These are phyloP conservation scores for Trematomus bernacchii DNA, from an alignment of 2,797 vertebrate genomes.

Conservation along the genomic window DNA sequence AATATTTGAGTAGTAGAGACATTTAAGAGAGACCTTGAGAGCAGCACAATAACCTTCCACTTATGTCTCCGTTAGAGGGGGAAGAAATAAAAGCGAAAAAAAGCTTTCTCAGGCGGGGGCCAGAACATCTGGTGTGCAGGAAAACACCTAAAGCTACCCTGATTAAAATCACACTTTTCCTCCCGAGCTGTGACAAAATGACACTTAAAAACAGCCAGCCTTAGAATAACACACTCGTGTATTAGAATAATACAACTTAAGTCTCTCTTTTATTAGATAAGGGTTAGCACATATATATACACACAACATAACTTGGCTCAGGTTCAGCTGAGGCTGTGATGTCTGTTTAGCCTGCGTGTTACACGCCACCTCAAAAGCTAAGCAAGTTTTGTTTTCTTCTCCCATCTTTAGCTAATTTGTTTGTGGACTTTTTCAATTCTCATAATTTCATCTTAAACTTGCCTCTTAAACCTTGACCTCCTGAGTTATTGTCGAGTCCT, in stretches of 20 bases:
- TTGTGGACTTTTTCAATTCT: conserved; percentile 92
- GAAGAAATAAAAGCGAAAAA: conserved; percentile 62
- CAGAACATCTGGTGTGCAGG: conserved; percentile 81
- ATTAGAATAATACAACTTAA: conserved; percentile 79
- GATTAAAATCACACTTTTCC: conserved; percentile 82
- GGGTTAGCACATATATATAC: conserved; percentile 55
- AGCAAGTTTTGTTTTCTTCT: conserved; percentile 68
- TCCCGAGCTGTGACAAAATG: conserved; percentile 75
- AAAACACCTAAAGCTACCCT: conserved; percentile 78
- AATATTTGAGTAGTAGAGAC: conserved; percentile 83
- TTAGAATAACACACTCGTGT: conserved; percentile 74
- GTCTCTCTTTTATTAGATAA: conserved; percentile 79
- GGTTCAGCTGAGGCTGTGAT: conserved; percentile 74
- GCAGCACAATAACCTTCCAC: conserved; percentile 80
- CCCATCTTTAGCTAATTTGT: conserved; percentile 87
- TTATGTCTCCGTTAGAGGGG: conserved; percentile 70
- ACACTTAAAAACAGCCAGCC: conserved; percentile 72
- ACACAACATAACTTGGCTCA: conserved; percentile 46
- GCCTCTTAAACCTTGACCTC: conserved; percentile 92
- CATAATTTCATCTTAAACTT: conserved; percentile 90
- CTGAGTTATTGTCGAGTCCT: conserved; percentile 84
- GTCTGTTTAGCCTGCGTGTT: conserved; percentile 87
- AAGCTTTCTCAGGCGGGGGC: conserved; percentile 42
- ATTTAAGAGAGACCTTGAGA: conserved; percentile 82
- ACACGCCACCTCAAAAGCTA: conserved; percentile 62